Percentiles rank a stretch among this genome's conserved stretches.
Evolutionary conservation across 2,113 vertebrate genomes (phyloP).

Genomic region (Chloropsis cyanopogon): DNA sequence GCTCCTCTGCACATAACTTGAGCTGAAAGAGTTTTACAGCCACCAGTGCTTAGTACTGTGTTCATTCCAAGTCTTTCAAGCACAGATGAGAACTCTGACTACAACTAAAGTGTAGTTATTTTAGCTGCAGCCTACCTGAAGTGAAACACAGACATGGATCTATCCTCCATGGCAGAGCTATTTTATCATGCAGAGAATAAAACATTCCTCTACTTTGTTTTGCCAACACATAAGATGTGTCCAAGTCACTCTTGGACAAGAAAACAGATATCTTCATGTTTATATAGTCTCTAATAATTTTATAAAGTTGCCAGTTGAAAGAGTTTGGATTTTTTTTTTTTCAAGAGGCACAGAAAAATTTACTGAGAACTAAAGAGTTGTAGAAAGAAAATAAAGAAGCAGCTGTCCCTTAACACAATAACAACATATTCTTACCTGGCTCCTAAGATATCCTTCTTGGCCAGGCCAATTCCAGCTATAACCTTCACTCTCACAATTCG

Average conservation of each 20-base stretch:
- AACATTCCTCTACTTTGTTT: background rate
- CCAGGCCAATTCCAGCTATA: slow-evolving; percentile 88
- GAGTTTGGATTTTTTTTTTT: background rate
- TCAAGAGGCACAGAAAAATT: background rate
- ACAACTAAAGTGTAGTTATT: background rate
- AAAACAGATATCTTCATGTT: background rate
- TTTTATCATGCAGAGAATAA: background rate
- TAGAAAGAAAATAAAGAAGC: background rate
- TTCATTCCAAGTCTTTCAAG: background rate
- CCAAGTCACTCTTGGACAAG: background rate
- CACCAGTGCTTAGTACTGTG: background rate
- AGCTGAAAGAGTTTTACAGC: background rate
- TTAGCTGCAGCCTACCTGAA: background rate
- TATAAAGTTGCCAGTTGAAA: background rate
- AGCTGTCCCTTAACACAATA: background rate
- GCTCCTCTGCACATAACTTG: background rate
- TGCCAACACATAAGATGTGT: background rate
- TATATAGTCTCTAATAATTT: background rate
- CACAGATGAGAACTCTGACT: background rate
- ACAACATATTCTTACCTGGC: slow-evolving; percentile 81
- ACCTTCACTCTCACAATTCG: slow-evolving; percentile 89
- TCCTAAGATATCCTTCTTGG: slow-evolving; percentile 96
- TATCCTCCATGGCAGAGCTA: background rate
- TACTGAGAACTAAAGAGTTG: background rate
- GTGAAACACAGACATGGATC: background rate